Evolutionary conservation across 2,797 vertebrate species (phyloP).

Genomic region (Lepus oiostolus): DNA sequence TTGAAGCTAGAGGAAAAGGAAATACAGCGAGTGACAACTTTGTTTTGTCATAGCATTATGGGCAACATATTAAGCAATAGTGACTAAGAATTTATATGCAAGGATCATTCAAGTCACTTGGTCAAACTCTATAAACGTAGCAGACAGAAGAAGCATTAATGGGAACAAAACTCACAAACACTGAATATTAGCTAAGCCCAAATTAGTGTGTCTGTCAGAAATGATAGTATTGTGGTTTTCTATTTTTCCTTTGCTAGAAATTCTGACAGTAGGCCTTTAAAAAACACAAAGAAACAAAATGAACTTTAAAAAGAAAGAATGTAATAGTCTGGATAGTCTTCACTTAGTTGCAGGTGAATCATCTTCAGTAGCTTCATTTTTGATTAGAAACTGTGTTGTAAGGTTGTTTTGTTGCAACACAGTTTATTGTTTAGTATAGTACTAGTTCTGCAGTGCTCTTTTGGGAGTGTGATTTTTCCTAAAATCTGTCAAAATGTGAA

Average conservation of each 20-base stretch:
- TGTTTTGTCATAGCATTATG: not conserved
- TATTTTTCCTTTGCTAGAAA: not conserved
- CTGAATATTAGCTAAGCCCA: not conserved
- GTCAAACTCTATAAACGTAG: not conserved
- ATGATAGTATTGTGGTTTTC: not conserved
- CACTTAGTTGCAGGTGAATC: constrained; percentile 8
- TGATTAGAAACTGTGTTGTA: constrained; percentile 35
- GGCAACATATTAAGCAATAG: not conserved
- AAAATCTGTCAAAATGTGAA: constrained; percentile 46
- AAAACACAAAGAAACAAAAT: constrained; percentile 32
- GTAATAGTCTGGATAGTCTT: not conserved
- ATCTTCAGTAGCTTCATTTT: constrained; percentile 7
- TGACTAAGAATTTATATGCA: not conserved
- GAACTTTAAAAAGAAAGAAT: constrained; percentile 2
- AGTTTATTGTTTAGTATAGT: constrained; percentile 5
- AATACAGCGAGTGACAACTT: not conserved
- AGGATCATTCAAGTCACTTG: constrained; percentile 27
- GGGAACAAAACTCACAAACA: not conserved
- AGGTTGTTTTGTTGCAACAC: constrained; percentile 36
- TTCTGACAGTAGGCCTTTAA: constrained; percentile 39
- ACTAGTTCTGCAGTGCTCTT: not conserved
- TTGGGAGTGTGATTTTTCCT: constrained; percentile 55
- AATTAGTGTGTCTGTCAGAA: constrained; percentile 41
- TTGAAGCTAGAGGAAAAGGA: not conserved
- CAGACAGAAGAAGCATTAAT: constrained; percentile 14